Conservation (phyloP, 2,888 invertebrate genomes). For the Tetranychus piercei region DNA sequence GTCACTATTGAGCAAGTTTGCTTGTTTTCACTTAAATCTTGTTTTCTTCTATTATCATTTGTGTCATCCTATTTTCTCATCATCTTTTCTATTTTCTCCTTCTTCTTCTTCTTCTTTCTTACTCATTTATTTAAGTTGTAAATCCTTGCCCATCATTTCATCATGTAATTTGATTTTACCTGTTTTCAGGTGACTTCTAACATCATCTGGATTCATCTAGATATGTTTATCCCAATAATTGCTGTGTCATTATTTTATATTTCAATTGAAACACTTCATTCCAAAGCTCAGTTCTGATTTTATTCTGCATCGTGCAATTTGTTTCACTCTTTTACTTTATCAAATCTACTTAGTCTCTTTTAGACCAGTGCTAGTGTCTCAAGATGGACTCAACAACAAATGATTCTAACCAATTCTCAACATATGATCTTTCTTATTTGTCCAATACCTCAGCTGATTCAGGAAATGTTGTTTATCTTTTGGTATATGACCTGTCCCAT, state of each 20-base stretch:
- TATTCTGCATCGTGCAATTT: background rate
- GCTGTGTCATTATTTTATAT: background rate
- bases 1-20: too few relatives aligned
- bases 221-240: background rate
- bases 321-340: background rate
- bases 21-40: background rate
- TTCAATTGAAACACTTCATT: background rate
- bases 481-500: background rate
- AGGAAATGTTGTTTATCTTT: background rate
- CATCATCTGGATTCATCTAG: conserved; percentile 3
- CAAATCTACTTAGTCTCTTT: background rate
- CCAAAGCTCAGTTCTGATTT: background rate
- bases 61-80: background rate
- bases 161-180: background rate
- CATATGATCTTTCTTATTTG: background rate
- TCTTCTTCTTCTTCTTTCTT: background rate
- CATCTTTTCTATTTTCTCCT: background rate
- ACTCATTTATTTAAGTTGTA: background rate
- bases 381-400: background rate
- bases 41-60: background rate
- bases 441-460: background rate
- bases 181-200: background rate
- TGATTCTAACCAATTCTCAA: background rate
- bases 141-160: background rate
- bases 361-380: background rate